Evolutionary conservation across 2,113 vertebrate genomes (phyloP), one percentile per base, ranked within the genome.

Genomic region (Triplophysa rosa): DNA sequence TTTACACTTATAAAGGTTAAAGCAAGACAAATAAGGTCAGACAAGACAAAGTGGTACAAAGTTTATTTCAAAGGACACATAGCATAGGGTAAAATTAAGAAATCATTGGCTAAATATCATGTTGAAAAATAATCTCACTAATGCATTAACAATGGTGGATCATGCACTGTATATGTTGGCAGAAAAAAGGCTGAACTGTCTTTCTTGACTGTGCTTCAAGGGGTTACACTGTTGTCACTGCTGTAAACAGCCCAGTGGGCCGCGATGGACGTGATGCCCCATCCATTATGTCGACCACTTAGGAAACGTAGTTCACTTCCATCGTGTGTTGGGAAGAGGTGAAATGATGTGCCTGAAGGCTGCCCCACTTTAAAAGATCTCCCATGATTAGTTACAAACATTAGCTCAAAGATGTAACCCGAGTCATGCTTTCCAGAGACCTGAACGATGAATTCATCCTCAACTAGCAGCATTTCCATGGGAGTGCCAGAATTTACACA

Each of bases 361-460:
- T 80, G 83, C 13, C 87, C 81, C 0, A 2, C 63, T 0, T 19
- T 37, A 24, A 88, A 19, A 52, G 13, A 67, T n/a, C 86, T 81
- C 16, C 86, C 87, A 19, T 8, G 77, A 37, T 56, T 84, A 71
- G 87, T 89, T 67, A 58, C 67, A 74, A 89, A 84, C 1, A 63
- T 49, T 19, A 90, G 0, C 62, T 85, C 73, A 61, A 77, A 84
- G 78, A 90, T 79, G 64, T 79, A 87, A 77, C 65, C 52, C 6
- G 0, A 0, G 64, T 79, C 13, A 59, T 71, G 82, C 73, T 88
- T 90, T 1, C 88, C 88, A 78, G 84, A 87, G 8, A 88, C 0
- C 86, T 89, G 74, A 64, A 73, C 1, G 64, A 88, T 82, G 21
- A 0, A 1, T 63, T 87, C 85, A 1, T 29, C 59, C 0, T 82